Base-by-base conservation (phyloP, 1,140 invertebrate species). In the Globodera rostochiensis region DNA sequence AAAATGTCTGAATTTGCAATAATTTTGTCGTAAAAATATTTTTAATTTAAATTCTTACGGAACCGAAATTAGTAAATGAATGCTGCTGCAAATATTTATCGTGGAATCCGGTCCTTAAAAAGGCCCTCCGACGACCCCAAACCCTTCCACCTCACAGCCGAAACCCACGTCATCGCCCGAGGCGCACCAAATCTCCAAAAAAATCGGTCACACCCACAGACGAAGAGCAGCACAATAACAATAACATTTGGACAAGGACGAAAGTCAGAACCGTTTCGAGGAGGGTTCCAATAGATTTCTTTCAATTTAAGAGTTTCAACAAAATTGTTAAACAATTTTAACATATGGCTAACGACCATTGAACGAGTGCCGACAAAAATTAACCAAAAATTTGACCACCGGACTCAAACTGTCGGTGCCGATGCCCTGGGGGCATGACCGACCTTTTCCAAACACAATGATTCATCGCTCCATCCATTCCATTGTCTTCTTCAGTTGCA, bases 61-160 rank as follows among this genome's bases (percentile, higher is more conserved):
- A 25, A 73, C 64, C 49, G 13, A 75, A 75, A 19, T 9, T 8
- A 36, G 15, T 53, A 60, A 25, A 57, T n/a, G 36, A 57, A 15
- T 57, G 49, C 57, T 21, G 11, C 21, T 57, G 50, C 11, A 15
- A 15, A 15, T 75, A 19, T 53, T 75, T 66, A 46, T 11, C 74
- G 50, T 46, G 45, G 19, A 64, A 75, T 64, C 57, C 57, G 57
- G 74, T 75, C 74, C 74, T 75, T 57, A 46, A n/a, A 25, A 64
- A 66, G 53, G 74, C 47, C 49, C 49, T 7, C 21, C 57, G 21
- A 8, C 36, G 36, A 50, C 57, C 57, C 57, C 11, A 60, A 64
- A 25, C 66, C 74, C 73, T 47, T 74, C 45, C 11, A 25, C 60
- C 57, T 57, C 73, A 7, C 60, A 50, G n/a, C 71, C 71, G 36